These are phyloP conservation scores for Nylanderia fulva DNA, from an alignment of 1,140 invertebrate genomes.

Conservation along the genomic window DNA sequence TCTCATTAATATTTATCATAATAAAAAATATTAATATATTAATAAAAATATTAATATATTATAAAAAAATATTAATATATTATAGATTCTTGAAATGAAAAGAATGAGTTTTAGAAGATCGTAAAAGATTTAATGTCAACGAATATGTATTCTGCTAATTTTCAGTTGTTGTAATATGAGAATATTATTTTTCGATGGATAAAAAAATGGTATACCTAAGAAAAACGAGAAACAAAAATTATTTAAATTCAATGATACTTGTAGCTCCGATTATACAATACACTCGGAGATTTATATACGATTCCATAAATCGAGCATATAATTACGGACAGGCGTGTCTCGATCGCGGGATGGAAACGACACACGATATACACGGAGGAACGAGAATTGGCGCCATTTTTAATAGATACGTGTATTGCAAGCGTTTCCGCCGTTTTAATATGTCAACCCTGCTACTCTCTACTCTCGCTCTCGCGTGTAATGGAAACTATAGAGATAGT, in stretches of 20 bases:
- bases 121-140: neutral
- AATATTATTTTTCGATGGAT: neutral
- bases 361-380: neutral
- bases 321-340: conserved; percentile 16
- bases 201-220: neutral
- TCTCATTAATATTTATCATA: too few species aligned
- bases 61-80: too few species aligned
- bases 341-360: conserved; percentile 28
- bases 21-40: too few species aligned
- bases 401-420: conserved; percentile 31
- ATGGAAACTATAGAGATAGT: conserved; percentile 28
- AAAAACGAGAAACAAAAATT: too few species aligned
- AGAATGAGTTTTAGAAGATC: neutral
- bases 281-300: conserved; percentile 21
- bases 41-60: too few species aligned
- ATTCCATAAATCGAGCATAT: conserved; percentile 41
- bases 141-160: neutral
- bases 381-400: conserved; percentile 44
- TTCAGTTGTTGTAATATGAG: neutral
- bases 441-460: conserved; percentile 39
- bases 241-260: neutral
- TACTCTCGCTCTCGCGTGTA: neutral
- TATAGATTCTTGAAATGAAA: neutral
- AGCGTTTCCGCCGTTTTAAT: conserved; percentile 56
- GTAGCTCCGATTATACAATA: conserved; percentile 3